Percentiles rank a stretch among this genome's conserved stretches.
Conservation (phyloP, 2,888 invertebrate species). For the Spilarctia lutea region DNA sequence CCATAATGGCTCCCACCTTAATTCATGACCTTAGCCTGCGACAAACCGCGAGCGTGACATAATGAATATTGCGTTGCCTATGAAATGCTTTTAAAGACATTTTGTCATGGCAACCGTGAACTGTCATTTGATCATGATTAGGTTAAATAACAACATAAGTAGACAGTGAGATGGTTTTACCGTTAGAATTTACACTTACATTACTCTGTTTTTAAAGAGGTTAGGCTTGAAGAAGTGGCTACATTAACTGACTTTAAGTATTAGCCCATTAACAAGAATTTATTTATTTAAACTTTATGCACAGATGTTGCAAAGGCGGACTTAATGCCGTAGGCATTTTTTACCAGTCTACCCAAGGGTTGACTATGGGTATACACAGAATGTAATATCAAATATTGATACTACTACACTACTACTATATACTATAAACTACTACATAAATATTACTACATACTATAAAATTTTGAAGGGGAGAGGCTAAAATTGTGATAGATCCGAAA, state of each 20-base stretch:
- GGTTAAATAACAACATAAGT: slow-evolving; percentile 22
- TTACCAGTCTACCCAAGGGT: too few relatives aligned
- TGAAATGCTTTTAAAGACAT: slow-evolving; percentile 60
- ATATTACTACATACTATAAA: too few relatives aligned
- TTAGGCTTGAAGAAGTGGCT: not conserved
- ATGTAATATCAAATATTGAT: too few relatives aligned
- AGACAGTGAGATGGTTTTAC: not conserved
- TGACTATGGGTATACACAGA: too few relatives aligned
- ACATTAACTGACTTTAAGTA: not conserved
- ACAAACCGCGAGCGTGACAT: slow-evolving; percentile 67
- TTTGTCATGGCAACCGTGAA: slow-evolving; percentile 45
- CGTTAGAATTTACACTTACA: not conserved
- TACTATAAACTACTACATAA: too few relatives aligned
- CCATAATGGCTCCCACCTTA: slow-evolving; percentile 70
- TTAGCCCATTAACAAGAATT: too few relatives aligned
- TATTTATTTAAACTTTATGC: too few relatives aligned
- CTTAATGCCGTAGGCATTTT: too few relatives aligned
- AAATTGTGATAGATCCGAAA: too few relatives aligned
- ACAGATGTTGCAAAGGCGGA: too few relatives aligned
- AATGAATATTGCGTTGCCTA: slow-evolving; percentile 67
- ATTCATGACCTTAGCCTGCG: slow-evolving; percentile 70
- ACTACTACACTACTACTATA: too few relatives aligned
- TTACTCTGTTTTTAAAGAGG: not conserved
- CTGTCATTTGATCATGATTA: slow-evolving; percentile 42
- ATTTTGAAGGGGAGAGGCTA: too few relatives aligned